These are phyloP conservation scores for Calyptommatus sinebrachiatus DNA, from an alignment of 2,113 vertebrate species.

Conservation along the genomic window DNA sequence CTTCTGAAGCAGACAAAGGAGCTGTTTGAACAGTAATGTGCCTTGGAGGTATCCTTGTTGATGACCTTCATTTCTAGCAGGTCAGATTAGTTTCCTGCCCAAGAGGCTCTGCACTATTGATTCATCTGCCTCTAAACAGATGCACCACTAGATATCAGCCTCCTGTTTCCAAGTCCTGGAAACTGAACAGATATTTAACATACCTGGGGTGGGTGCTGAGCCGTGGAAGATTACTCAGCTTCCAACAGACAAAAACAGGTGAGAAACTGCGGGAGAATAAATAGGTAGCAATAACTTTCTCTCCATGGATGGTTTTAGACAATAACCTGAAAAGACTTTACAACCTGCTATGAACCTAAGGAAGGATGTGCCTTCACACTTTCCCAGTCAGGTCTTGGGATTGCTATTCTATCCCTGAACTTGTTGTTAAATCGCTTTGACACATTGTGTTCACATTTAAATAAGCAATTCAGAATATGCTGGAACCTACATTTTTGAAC, in stretches of 20 bases:
- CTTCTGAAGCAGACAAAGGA: not conserved
- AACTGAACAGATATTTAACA: slow-evolving; percentile 32
- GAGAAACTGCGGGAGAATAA: slow-evolving; percentile 25
- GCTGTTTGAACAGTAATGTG: slow-evolving; percentile 41
- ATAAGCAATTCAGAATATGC: not conserved
- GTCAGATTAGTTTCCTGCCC: slow-evolving; percentile 54
- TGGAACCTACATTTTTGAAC: slow-evolving; percentile 5
- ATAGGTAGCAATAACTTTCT: not conserved
- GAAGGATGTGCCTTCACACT: not conserved
- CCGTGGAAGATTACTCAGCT: slow-evolving; percentile 33
- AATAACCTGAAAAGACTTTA: slow-evolving; percentile 37
- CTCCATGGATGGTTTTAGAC: slow-evolving; percentile 21
- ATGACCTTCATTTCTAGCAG: slow-evolving; percentile 63
- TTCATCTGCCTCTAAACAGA: slow-evolving; percentile 59
- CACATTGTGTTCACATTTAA: not conserved
- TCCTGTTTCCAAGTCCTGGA: slow-evolving; percentile 31
- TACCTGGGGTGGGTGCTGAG: slow-evolving; percentile 20
- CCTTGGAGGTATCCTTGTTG: slow-evolving; percentile 53
- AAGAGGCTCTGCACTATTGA: slow-evolving; percentile 55
- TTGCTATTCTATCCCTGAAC: not conserved
- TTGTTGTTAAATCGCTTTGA: rapidly evolving
- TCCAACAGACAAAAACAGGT: slow-evolving; percentile 33
- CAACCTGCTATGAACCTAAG: not conserved
- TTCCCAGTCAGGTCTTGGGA: not conserved
- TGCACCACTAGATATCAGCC: slow-evolving; percentile 29